Evolutionary conservation across 2,888 invertebrate species (phyloP).

Genomic region (Rhaphigaster nebulosa): DNA sequence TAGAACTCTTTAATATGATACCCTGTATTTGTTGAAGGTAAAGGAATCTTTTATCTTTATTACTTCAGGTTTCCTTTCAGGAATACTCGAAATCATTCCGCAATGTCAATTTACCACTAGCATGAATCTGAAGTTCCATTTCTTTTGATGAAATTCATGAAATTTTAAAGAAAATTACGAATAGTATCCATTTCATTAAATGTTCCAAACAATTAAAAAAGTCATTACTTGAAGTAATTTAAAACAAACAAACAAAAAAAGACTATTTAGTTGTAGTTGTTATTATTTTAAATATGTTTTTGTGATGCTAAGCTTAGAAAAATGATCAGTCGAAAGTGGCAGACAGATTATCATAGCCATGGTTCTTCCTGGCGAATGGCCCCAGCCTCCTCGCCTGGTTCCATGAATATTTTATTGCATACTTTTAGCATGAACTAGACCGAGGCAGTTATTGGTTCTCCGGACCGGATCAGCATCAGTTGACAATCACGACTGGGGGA

Average conservation of each 20-base stretch:
- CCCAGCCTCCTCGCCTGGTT: background rate
- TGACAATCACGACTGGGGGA: conserved; percentile 10
- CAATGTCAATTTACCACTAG: background rate
- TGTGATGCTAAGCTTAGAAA: background rate
- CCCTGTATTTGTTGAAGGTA: background rate
- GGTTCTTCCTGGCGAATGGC: background rate
- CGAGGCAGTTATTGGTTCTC: background rate
- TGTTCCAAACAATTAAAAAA: background rate
- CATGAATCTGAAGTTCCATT: background rate
- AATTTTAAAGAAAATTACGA: background rate
- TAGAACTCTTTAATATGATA: background rate
- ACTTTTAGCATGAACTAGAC: background rate
- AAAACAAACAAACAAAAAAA: too few relatives aligned
- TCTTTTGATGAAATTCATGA: background rate
- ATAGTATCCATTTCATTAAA: too few relatives aligned
- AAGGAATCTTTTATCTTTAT: background rate
- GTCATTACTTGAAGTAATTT: too few relatives aligned
- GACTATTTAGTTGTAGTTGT: background rate
- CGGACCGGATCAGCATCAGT: background rate
- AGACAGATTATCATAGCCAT: background rate
- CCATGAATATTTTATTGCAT: background rate
- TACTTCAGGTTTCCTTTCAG: background rate
- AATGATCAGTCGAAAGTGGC: background rate
- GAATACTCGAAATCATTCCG: background rate
- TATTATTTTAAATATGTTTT: background rate